phyloP scores from a whole-genome alignment of 2,797 vertebrate species.

The Cynopterus sphinx region DNA sequence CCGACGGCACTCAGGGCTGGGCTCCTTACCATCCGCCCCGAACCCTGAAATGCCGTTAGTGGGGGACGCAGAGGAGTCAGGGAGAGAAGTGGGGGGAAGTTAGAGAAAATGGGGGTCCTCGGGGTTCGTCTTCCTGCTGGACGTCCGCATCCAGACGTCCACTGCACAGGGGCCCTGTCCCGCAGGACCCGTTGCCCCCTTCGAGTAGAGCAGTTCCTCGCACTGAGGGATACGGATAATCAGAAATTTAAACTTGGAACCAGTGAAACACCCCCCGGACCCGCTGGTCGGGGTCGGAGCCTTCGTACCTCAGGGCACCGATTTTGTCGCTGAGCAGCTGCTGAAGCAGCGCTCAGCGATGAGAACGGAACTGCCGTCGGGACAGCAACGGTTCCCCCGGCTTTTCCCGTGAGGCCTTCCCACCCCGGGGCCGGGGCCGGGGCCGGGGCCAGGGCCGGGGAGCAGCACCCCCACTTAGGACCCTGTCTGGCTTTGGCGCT shows the following conservation, averaged over 20 bases:
- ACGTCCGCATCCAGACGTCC: neutral
- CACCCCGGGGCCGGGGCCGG: fast-evolving
- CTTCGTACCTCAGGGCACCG: fast-evolving
- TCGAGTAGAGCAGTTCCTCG: neutral
- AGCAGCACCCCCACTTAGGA: neutral
- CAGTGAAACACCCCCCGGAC: neutral
- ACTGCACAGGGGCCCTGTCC: neutral
- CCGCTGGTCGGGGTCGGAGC: neutral
- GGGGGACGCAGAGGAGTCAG: neutral
- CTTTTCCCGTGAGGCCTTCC: neutral
- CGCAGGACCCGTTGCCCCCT: neutral
- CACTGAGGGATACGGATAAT: neutral
- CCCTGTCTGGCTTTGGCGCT: neutral
- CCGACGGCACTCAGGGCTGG: neutral
- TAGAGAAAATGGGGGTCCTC: neutral
- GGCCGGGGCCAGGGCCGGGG: fast-evolving
- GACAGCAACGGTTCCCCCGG: neutral
- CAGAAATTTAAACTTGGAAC: neutral
- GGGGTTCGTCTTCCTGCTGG: neutral
- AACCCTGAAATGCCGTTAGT: neutral
- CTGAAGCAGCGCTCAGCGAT: neutral
- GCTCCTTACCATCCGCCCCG: neutral
- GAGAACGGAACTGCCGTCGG: neutral
- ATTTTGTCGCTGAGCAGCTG: neutral
- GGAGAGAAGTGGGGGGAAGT: neutral